These are phyloP conservation scores for Bhutanitis thaidina DNA, from an alignment of 2,888 invertebrate species.

Conservation along the genomic window DNA sequence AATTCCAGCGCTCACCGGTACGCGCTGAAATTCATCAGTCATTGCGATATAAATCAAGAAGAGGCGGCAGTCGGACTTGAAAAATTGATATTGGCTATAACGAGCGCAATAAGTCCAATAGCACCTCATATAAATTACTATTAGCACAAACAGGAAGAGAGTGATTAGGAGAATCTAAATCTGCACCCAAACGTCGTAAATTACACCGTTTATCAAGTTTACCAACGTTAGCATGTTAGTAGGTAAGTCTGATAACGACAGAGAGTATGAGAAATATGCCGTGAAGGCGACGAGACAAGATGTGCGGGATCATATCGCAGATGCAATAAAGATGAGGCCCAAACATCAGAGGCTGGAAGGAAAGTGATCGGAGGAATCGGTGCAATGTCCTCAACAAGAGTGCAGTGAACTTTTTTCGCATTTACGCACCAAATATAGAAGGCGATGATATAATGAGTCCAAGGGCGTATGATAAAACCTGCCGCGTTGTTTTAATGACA, in stretches of 20 bases:
- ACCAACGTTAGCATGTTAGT: constrained; percentile 52
- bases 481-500: constrained; percentile 35
- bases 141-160: constrained; percentile 35
- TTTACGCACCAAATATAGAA: constrained; percentile 43
- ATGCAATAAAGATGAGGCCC: constrained; percentile 21
- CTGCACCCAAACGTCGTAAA: constrained; percentile 35
- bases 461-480: constrained; percentile 53
- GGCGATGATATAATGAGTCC: constrained; percentile 52
- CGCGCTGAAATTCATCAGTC: constrained; percentile 21
- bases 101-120: neutral
- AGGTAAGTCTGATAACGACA: constrained; percentile 58
- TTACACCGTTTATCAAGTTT: constrained; percentile 45
- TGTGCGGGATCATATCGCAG: constrained; percentile 27
- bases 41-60: constrained; percentile 1
- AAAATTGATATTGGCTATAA: constrained; percentile 1
- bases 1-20: constrained; percentile 34
- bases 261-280: constrained; percentile 45
- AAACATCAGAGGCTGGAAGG: constrained; percentile 12
- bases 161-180: constrained; percentile 34
- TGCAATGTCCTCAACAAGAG: constrained; percentile 43
- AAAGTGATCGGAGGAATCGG: constrained; percentile 31
- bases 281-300: constrained; percentile 38
- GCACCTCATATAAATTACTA: constrained; percentile 22
- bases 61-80: neutral
- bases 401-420: constrained; percentile 57